Percentiles rank a stretch among this genome's conserved stretches.
Conservation (phyloP, 2,888 invertebrate genomes). For the Osmoderma eremita region DNA sequence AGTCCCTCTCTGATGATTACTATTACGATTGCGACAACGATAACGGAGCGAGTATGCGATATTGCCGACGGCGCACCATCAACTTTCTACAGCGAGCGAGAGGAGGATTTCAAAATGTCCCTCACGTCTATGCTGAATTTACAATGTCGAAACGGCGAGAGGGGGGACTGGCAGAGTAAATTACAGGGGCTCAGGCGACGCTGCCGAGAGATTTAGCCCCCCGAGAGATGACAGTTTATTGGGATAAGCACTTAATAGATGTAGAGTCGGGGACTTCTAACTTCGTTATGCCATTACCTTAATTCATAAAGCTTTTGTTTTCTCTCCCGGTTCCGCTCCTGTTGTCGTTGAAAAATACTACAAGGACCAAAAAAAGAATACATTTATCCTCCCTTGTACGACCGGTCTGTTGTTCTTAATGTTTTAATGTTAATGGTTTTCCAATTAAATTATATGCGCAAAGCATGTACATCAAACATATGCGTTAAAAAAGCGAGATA, state of each 20-base stretch:
- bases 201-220: constrained; percentile 55
- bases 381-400: too few relatives aligned
- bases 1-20: constrained; percentile 6
- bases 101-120: constrained; percentile 52
- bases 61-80: constrained; percentile 25
- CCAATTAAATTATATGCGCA: too few relatives aligned
- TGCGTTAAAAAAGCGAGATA: too few relatives aligned
- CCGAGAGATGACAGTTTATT: constrained; percentile 62
- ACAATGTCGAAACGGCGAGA: constrained; percentile 54
- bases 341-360: constrained; percentile 16
- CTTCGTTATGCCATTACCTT: constrained; percentile 61
- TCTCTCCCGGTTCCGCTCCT: constrained; percentile 43
- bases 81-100: constrained; percentile 11
- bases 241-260: constrained; percentile 63
- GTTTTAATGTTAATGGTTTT: too few relatives aligned
- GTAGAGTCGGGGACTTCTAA: constrained; percentile 55
- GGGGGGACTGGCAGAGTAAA: constrained; percentile 52
- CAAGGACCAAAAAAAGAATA: neutral
- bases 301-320: constrained; percentile 62
- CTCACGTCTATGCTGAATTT: constrained; percentile 59
- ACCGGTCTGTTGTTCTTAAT: too few relatives aligned
- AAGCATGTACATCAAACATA: too few relatives aligned
- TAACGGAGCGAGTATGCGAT: constrained; percentile 11
- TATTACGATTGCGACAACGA: constrained; percentile 11
- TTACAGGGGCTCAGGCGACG: constrained; percentile 58